phyloP scores from a whole-genome alignment of 2,888 invertebrate species.

The Nemoura dubitans region DNA sequence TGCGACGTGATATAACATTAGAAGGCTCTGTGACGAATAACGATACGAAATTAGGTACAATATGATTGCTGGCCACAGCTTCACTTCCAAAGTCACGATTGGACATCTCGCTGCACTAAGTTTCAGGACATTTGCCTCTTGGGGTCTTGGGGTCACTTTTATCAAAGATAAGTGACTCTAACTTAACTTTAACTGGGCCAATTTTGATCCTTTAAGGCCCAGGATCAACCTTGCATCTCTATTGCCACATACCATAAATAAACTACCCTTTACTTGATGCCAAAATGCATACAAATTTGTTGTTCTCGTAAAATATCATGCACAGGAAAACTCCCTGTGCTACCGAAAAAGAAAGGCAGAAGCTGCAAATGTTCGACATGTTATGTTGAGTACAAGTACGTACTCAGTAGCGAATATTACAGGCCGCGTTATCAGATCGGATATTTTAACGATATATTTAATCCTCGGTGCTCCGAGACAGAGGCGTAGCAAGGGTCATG shows the following conservation, averaged over 20 bases:
- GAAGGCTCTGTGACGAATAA: not conserved
- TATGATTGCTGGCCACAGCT: not conserved
- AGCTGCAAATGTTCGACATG: no score
- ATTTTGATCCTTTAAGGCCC: no score
- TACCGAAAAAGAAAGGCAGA: not conserved
- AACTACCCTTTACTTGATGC: no score
- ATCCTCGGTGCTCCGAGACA: not conserved
- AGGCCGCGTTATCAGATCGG: not conserved
- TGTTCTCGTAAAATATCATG: not conserved
- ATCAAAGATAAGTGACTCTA: not conserved
- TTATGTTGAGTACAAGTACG: not conserved
- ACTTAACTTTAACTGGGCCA: not conserved
- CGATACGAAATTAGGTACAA: not conserved
- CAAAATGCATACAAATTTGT: no score
- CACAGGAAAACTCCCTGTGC: not conserved
- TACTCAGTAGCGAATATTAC: not conserved
- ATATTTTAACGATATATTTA: not conserved
- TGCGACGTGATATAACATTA: no score
- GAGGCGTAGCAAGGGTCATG: no score
- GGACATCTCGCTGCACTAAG: not conserved
- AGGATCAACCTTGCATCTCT: no score
- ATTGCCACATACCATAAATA: no score
- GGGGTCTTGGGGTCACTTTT: not conserved
- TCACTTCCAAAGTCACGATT: not conserved
- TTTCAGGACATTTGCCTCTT: not conserved